Conservation (phyloP, 2,113 vertebrate genomes). For the Microtus richardsoni region DNA sequence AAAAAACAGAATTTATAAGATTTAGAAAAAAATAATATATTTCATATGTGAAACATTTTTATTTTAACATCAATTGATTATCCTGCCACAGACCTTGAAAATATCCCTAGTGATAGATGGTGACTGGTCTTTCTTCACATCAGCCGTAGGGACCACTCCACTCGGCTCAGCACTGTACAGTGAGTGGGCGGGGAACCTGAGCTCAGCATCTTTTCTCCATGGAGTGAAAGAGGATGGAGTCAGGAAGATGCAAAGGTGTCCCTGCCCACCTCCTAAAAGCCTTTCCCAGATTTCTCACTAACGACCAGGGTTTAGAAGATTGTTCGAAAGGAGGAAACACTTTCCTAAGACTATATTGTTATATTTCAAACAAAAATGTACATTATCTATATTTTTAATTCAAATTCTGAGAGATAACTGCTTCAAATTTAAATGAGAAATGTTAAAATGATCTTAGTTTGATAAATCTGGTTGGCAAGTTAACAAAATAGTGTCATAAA, state of each 20-base stretch:
- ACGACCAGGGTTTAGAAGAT: constrained; percentile 27
- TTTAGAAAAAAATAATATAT: not conserved
- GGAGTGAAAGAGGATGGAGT: not conserved
- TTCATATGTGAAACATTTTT: constrained; percentile 5
- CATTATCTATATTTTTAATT: constrained; percentile 16
- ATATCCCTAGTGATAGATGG: not conserved
- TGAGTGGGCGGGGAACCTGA: not conserved
- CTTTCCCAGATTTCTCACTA: not conserved
- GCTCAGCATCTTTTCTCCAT: not conserved
- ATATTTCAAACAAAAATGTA: constrained; percentile 59
- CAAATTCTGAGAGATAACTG: constrained; percentile 46
- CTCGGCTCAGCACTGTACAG: not conserved
- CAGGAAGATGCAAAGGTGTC: not conserved
- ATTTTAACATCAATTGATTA: not conserved
- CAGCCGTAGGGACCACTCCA: not conserved
- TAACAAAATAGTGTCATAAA: constrained; percentile 57
- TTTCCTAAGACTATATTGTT: constrained; percentile 2
- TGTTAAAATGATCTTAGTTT: constrained; percentile 59
- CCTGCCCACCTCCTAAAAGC: not conserved
- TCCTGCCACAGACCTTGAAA: constrained; percentile 14
- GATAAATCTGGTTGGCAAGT: constrained; percentile 56
- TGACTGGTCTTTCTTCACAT: constrained; percentile 16
- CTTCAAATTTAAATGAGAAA: constrained; percentile 74
- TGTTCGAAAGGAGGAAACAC: constrained; percentile 54
- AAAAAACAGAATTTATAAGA: not conserved